Evolutionary conservation across 2,797 vertebrate species (phyloP), one percentile per base, ranked within the genome.

Genomic region (Ambastaia sidthimunki): DNA sequence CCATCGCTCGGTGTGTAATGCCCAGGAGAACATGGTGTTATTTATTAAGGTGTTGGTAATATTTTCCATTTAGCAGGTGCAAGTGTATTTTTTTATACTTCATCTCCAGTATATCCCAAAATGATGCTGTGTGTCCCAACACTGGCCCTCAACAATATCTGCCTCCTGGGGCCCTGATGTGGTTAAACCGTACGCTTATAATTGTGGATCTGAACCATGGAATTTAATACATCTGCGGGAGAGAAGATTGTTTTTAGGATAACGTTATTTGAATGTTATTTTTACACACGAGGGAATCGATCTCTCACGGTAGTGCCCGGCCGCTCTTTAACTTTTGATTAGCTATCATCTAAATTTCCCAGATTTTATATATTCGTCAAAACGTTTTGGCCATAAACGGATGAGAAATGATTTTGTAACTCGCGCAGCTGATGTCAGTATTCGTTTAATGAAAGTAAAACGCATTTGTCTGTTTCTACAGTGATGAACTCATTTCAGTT

Each of bases 341-440:
- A 62, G 25, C 59, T 37, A 34, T 57, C 7, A 13, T 70, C 13
- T 28, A 18, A 50, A 37, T 6, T 34, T n/a, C n/a, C n/a, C 3
- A 44, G 69, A 65, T 75, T 68, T 62, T 70, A 48, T 21, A 23
- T 85, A 76, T 76, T 80, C 50, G 47, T 41, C 18, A 55, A 4
- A 70, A 65, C 69, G 77, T 71, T 85, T 74, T 65, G 44, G 34
- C 34, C 66, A 71, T 62, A 77, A 80, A 54, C 74, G 78, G 47
- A 66, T 21, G 69, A 80, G 60, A 63, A 80, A 77, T 77, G 18
- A 77, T 62, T 75, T 80, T 65, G 34, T 71, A 41, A 66, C 66
- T 68, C 34, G 25, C 62, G 71, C 68, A 82, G 78, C 82, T 81
- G 82, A 82, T 84, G 85, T 78, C 85, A 78, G 12, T 78, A 37